A percentile compares a stretch with the other conserved stretches of the same genome.
phyloP scores from a whole-genome alignment of 1,140 invertebrate species.

The Antheraea mylitta region DNA sequence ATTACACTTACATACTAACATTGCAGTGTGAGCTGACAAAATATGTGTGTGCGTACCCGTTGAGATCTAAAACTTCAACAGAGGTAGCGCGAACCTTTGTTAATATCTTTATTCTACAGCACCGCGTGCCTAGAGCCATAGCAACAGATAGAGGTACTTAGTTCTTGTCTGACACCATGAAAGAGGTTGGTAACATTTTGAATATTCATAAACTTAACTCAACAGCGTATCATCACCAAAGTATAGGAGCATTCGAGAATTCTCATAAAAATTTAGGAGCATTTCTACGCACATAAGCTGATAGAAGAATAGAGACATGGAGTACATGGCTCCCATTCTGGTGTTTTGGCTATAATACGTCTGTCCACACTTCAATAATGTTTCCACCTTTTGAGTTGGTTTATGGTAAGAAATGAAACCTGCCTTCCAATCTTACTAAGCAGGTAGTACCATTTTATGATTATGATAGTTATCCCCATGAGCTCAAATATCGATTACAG shows the following conservation, averaged over 20 bases:
- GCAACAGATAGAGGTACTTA: slow-evolving; percentile 17
- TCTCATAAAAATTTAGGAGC: slow-evolving; percentile 26
- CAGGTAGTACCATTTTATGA: slow-evolving; percentile 21
- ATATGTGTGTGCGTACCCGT: slow-evolving; percentile 25
- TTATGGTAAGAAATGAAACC: slow-evolving; percentile 7
- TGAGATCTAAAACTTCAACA: slow-evolving; percentile 10
- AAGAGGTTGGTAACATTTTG: slow-evolving; percentile 21
- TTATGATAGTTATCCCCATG: slow-evolving; percentile 18
- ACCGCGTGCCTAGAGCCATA: slow-evolving; percentile 18
- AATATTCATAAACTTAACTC: slow-evolving; percentile 20
- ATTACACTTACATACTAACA: slow-evolving; percentile 22
- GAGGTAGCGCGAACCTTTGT: slow-evolving; percentile 23
- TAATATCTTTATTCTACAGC: slow-evolving; percentile 24
- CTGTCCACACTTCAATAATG: slow-evolving; percentile 18
- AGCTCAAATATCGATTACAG: slow-evolving; percentile 22
- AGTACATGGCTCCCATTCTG: slow-evolving; percentile 31
- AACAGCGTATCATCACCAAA: slow-evolving; percentile 26
- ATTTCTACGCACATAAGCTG: slow-evolving; percentile 24
- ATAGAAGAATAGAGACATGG: slow-evolving; percentile 16
- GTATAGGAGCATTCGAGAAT: slow-evolving; percentile 25
- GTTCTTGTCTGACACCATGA: slow-evolving; percentile 14
- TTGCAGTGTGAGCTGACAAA: slow-evolving; percentile 28
- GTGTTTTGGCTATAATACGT: slow-evolving; percentile 28
- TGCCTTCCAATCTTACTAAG: slow-evolving; percentile 8
- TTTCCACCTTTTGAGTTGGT: slow-evolving; percentile 9